Percentiles rank a stretch among this genome's conserved stretches.
phyloP scores from a whole-genome alignment of 2,888 invertebrate genomes.

The Zygogramma bicolorata region DNA sequence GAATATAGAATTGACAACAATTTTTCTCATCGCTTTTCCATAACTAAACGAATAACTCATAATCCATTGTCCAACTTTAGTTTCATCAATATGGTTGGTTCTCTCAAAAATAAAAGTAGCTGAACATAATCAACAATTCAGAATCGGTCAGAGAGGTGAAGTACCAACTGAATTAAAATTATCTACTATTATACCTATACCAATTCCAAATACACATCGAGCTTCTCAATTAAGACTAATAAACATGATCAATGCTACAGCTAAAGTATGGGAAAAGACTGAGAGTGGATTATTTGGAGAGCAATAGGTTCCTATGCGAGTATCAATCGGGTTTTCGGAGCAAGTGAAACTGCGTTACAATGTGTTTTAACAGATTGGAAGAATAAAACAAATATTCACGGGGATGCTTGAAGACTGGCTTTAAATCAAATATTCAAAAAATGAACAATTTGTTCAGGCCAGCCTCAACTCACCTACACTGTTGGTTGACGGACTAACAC shows the following conservation, averaged over 20 bases:
- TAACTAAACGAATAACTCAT: not conserved
- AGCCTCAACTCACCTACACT: too few relatives aligned
- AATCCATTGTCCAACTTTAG: too few relatives aligned
- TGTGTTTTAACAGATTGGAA: too few relatives aligned
- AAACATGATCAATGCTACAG: conserved; percentile 16
- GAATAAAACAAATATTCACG: too few relatives aligned
- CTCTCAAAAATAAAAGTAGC: too few relatives aligned
- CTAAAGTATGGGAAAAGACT: not conserved
- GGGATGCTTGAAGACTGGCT: too few relatives aligned
- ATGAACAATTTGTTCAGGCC: too few relatives aligned
- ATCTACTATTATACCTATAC: not conserved
- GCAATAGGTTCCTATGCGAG: too few relatives aligned
- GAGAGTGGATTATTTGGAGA: not conserved
- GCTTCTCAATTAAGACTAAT: conserved; percentile 2
- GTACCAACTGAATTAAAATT: not conserved
- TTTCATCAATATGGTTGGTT: too few relatives aligned
- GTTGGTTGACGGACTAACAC: too few relatives aligned
- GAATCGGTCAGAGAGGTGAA: not conserved
- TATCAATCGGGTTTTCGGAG: not conserved
- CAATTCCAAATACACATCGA: not conserved
- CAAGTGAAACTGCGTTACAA: not conserved
- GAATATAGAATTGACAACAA: not conserved
- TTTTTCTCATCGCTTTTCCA: not conserved
- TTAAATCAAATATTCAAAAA: too few relatives aligned
- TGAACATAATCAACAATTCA: too few relatives aligned